phyloP scores from a whole-genome alignment of 2,113 vertebrate species.

The Actinemys pallida region DNA sequence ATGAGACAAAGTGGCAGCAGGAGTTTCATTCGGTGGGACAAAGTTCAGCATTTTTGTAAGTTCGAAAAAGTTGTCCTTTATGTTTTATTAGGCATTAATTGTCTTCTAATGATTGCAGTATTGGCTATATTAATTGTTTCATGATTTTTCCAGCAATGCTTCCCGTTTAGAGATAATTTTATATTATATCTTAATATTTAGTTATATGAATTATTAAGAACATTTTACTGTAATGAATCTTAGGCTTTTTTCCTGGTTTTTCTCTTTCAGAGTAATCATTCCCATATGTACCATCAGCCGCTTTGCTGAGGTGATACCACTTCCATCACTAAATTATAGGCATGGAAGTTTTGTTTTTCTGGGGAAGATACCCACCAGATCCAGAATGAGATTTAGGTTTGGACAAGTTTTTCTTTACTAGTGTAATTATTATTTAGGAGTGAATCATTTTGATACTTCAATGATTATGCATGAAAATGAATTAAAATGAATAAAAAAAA shows the following conservation, averaged over 20 bases:
- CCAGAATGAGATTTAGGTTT: neutral
- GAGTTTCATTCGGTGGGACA: neutral
- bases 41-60: neutral
- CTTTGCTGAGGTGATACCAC: neutral
- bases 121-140: neutral
- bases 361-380: neutral
- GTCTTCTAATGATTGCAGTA: neutral
- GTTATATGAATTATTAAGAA: neutral
- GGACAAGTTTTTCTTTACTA: neutral
- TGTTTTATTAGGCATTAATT: constrained; percentile 22
- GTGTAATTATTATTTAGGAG: neutral
- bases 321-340: neutral
- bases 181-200: neutral
- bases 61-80: neutral
- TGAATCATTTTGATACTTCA: neutral
- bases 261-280: neutral
- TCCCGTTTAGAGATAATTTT: neutral
- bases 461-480: neutral
- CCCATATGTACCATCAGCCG: neutral
- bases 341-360: neutral
- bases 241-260: neutral
- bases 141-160: neutral
- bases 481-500: neutral
- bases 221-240: neutral
- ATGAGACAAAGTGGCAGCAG: neutral